These are phyloP conservation scores for Malachius bipustulatus DNA, from an alignment of 2,888 invertebrate species.

Conservation along the genomic window DNA sequence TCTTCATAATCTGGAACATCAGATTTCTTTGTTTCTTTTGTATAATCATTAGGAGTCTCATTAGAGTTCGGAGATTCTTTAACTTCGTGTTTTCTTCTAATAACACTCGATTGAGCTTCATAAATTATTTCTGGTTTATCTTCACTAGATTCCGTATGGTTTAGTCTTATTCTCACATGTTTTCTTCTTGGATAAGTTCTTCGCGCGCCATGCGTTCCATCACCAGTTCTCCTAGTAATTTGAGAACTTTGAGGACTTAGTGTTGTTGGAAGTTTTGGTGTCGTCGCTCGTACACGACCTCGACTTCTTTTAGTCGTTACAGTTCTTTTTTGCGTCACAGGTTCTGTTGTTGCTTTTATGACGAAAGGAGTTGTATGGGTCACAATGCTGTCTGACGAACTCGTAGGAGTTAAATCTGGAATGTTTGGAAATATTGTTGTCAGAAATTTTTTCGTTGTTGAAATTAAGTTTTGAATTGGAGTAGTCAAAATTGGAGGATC, in stretches of 20 bases:
- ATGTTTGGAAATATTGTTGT: conserved; percentile 12
- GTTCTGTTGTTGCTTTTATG: conserved; percentile 9
- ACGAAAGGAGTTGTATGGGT: too few species aligned
- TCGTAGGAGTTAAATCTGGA: conserved; percentile 13
- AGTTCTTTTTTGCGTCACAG: conserved; percentile 12
- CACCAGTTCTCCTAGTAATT: conserved; percentile 8
- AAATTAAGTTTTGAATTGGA: conserved; percentile 1
- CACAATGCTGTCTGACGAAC: conserved; percentile 15
- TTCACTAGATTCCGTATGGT: conserved; percentile 4
- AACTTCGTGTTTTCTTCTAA: too few species aligned
- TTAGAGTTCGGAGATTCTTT: too few species aligned
- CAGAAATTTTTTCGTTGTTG: conserved; percentile 8
- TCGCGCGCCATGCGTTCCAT: conserved; percentile 18
- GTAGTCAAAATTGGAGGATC: conserved; percentile 8
- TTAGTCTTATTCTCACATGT: conserved; percentile 22
- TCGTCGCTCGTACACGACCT: conserved; percentile 15
- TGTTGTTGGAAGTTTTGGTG: conserved; percentile 16
- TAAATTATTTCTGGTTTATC: not conserved
- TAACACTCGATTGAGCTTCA: too few species aligned
- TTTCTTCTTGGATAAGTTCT: conserved; percentile 26
- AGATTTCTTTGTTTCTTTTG: too few species aligned
- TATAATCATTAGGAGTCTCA: too few species aligned
- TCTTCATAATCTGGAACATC: too few species aligned
- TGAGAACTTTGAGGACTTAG: too few species aligned
- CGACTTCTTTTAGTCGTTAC: conserved; percentile 13